A percentile compares a stretch with the other conserved stretches of the same genome.
These are phyloP conservation scores for Phortica magna DNA, from an alignment of 2,888 invertebrate species.

Conservation along the genomic window DNA sequence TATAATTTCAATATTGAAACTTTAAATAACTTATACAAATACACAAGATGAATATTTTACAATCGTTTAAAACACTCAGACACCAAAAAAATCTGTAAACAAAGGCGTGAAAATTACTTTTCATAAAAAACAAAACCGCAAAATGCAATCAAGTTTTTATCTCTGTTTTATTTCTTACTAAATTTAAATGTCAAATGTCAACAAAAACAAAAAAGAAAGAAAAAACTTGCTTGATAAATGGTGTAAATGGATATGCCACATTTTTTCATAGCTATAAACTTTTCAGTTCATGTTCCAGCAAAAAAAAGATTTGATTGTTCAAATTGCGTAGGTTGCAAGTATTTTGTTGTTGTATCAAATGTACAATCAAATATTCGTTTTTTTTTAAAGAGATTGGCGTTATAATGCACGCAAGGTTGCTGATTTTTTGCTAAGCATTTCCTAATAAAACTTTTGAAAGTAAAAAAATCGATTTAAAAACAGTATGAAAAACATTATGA, in stretches of 20 bases:
- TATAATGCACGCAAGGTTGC: background rate
- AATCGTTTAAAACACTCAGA: background rate
- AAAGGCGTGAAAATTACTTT: background rate
- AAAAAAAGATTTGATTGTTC: background rate
- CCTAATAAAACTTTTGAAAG: no score
- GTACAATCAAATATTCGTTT: no score
- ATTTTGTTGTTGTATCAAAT: background rate
- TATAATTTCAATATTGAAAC: slow-evolving; percentile 57
- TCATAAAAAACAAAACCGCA: background rate
- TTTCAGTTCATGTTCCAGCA: background rate
- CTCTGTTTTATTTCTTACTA: background rate
- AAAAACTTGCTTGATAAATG: background rate
- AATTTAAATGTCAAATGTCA: slow-evolving; percentile 7
- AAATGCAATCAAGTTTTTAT: slow-evolving; percentile 10
- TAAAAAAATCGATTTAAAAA: no score
- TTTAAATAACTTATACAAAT: slow-evolving; percentile 21
- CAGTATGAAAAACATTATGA: no score
- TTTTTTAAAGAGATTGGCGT: no score
- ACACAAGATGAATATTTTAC: background rate
- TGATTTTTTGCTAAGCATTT: background rate
- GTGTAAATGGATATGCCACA: slow-evolving; percentile 10
- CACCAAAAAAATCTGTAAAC: background rate
- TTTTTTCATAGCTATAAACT: background rate
- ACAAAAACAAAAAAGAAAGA: background rate
- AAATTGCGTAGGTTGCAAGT: background rate